These are phyloP conservation scores for Yponomeuta sedellus DNA, from an alignment of 2,888 invertebrate species.

Conservation along the genomic window DNA sequence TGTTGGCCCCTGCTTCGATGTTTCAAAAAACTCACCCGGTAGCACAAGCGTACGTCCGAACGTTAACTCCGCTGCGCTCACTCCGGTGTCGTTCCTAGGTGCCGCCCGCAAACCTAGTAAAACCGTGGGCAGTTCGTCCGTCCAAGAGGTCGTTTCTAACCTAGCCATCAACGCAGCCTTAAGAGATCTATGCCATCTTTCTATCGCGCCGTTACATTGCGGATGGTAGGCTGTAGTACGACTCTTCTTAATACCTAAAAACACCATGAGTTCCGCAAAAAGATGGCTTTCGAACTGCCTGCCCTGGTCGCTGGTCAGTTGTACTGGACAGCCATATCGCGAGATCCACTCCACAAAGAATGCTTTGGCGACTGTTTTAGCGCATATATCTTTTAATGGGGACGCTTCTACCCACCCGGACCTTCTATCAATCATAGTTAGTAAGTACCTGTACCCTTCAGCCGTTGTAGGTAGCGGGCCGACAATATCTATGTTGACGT, in stretches of 20 bases:
- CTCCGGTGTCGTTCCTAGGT: slow-evolving; percentile 23
- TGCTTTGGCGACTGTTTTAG: slow-evolving; percentile 26
- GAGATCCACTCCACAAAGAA: slow-evolving; percentile 25
- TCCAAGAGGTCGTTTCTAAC: slow-evolving; percentile 21
- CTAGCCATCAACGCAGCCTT: slow-evolving; percentile 25
- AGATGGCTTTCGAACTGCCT: slow-evolving; percentile 23
- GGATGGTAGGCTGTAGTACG: slow-evolving; percentile 26
- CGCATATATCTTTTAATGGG: slow-evolving; percentile 28
- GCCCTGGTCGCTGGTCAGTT: slow-evolving; percentile 24
- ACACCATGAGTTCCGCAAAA: slow-evolving; percentile 20
- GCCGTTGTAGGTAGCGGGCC: slow-evolving; percentile 21
- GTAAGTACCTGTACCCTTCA: slow-evolving; percentile 8
- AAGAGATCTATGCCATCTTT: slow-evolving; percentile 27
- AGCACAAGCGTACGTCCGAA: slow-evolving; percentile 28
- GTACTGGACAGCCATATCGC: slow-evolving; percentile 24
- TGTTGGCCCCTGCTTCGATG: not conserved
- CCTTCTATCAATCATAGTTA: slow-evolving; percentile 23
- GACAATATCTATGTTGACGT: slow-evolving; percentile 25
- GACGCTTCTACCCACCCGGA: slow-evolving; percentile 28
- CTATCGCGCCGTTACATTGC: slow-evolving; percentile 23
- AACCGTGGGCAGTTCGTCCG: slow-evolving; percentile 29
- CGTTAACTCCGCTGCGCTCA: slow-evolving; percentile 28
- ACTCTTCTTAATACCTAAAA: slow-evolving; percentile 22
- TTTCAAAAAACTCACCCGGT: slow-evolving; percentile 28
- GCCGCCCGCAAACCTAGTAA: slow-evolving; percentile 32